A percentile compares a stretch with the other conserved stretches of the same genome.
Conservation (phyloP, 2,797 vertebrate genomes). For the Clarias platycephalus region DNA sequence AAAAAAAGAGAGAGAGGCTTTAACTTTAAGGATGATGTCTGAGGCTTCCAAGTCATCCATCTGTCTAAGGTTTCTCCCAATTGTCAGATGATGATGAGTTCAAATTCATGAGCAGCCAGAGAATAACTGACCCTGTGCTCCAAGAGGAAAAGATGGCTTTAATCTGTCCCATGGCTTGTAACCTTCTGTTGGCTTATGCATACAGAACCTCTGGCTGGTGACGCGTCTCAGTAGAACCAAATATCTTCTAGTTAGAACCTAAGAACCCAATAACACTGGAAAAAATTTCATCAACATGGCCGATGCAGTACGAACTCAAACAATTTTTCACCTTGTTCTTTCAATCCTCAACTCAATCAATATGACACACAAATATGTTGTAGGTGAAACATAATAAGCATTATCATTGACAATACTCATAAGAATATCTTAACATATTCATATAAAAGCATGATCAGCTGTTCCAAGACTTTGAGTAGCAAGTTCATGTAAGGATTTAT, state of each 20-base stretch:
- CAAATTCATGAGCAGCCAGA: background rate
- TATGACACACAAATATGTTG: background rate
- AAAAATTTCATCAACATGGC: background rate
- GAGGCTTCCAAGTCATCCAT: constrained; percentile 10
- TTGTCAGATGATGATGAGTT: constrained; percentile 16
- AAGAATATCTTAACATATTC: background rate
- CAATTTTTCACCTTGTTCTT: background rate
- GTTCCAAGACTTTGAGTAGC: background rate
- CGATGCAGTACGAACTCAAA: background rate
- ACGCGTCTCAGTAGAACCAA: background rate
- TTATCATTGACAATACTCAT: background rate
- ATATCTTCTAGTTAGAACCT: background rate
- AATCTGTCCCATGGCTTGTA: constrained; percentile 10
- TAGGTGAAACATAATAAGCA: background rate
- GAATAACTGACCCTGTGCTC: background rate
- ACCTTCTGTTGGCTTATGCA: background rate
- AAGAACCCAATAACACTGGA: background rate
- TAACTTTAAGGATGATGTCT: background rate
- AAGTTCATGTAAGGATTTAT: background rate
- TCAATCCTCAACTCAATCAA: background rate
- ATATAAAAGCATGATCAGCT: background rate
- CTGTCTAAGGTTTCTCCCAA: constrained; percentile 11
- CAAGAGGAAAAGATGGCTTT: constrained; percentile 14
- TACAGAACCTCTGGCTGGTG: background rate
- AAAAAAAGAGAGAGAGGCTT: background rate